Conservation (phyloP, 2,888 invertebrate genomes). For the Stegana nigrithorax region DNA sequence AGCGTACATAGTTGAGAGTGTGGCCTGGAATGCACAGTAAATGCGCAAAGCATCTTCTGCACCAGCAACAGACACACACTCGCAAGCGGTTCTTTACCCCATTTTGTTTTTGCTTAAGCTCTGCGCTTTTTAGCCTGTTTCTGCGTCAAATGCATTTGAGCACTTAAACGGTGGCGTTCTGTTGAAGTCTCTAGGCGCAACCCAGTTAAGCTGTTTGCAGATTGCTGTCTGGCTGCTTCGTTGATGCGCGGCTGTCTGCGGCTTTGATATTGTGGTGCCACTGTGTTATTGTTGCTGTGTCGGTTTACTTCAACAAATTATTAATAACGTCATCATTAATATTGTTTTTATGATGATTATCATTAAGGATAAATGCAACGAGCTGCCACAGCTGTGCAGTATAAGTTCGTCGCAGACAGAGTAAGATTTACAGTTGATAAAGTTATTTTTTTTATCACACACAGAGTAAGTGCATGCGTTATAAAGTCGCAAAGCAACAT, state of each 20-base stretch:
- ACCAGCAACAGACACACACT: neutral
- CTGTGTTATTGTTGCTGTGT: neutral
- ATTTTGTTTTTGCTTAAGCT: neutral
- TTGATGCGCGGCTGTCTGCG: too few relatives aligned
- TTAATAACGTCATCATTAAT: constrained; percentile 20
- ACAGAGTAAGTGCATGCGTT: neutral
- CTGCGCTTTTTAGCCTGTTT: too few relatives aligned
- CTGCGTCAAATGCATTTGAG: neutral
- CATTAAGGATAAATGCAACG: constrained; percentile 15
- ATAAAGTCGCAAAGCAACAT: neutral
- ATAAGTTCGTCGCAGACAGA: neutral
- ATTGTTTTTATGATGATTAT: constrained; percentile 10
- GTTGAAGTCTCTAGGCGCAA: too few relatives aligned
- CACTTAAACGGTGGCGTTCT: neutral
- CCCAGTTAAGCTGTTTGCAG: too few relatives aligned
- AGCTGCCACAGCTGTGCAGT: neutral
- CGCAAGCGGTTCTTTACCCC: constrained; percentile 5
- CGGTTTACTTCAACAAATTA: constrained; percentile 13
- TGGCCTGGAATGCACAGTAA: constrained; percentile 8
- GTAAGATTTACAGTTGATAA: neutral
- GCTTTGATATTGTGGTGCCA: neutral
- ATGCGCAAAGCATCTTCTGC: constrained; percentile 9
- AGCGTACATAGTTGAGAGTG: neutral
- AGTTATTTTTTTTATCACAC: constrained; percentile 1
- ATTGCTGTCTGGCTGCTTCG: too few relatives aligned